Evolutionary conservation across 2,113 vertebrate species (phyloP), one percentile per base, ranked within the genome.

Genomic region (Chaetodon trifascialis): DNA sequence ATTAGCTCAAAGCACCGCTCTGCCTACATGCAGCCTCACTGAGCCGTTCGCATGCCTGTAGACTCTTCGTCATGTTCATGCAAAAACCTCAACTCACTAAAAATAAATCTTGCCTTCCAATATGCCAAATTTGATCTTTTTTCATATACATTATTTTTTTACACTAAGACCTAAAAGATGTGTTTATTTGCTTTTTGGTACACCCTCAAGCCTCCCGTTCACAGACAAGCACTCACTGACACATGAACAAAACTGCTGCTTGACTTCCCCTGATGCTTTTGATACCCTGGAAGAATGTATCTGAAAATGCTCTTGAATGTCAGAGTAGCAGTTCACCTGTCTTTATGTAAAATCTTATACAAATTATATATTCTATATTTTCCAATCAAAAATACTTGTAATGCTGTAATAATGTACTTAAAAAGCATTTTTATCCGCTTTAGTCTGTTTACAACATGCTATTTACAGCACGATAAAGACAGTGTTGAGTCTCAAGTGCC

Each of bases 401-500:
- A 30, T 30, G 30, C 30, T 30, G 30, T 30, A 30, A 30, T 30
- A 38, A 62, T 38, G 0, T 9, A 42, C 40, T 12, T 30, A 23
- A 21, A 14, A 9, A 23, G 19, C 30, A 36, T 12, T 15, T 38
- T 46, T 49, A 70, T 54, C 36, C 3, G 30, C 30, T 17, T 11
- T 40, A 25, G 16, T 40, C 21, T n/a, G n/a, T n/a, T n/a, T n/a
- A n/a, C n/a, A n/a, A n/a, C n/a, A n/a, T n/a, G n/a, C n/a, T n/a
- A n/a, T n/a, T n/a, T n/a, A n/a, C n/a, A 62, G 38, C 7, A 34
- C 16, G 11, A 58, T 40, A 65, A 66, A 74, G 71, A 60, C 68
- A 30, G 30, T 51, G 55, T 68, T 36, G 66, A 21, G 36, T 74
- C 58, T 60, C 64, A 71, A 67, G 52, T 21, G 14, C 79, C 54